These are phyloP conservation scores for Ornithoptera priamus DNA, from an alignment of 2,888 invertebrate genomes.

Conservation along the genomic window DNA sequence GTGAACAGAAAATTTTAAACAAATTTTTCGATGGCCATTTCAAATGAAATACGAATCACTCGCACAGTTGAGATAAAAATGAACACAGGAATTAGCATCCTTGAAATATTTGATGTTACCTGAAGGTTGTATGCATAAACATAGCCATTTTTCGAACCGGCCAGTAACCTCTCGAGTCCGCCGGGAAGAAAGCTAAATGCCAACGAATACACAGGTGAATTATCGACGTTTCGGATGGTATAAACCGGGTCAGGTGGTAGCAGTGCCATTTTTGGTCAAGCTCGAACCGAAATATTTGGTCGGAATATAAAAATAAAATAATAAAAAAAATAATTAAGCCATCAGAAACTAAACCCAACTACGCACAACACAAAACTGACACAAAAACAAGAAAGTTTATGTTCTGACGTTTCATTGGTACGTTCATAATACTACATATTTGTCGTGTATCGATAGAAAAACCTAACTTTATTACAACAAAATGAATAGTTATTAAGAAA, in stretches of 20 bases:
- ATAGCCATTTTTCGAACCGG: constrained; percentile 86
- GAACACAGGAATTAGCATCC: constrained; percentile 43
- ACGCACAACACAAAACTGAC: constrained; percentile 81
- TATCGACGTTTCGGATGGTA: constrained; percentile 84
- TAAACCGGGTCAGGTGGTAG: constrained; percentile 89
- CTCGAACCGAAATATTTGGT: constrained; percentile 70
- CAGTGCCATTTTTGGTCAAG: constrained; percentile 83
- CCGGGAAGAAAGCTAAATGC: constrained; percentile 83
- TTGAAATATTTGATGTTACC: constrained; percentile 75
- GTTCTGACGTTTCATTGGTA: constrained; percentile 28
- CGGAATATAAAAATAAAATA: constrained; percentile 69
- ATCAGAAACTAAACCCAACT: constrained; percentile 76
- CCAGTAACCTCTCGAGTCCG: constrained; percentile 83
- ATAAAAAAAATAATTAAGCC: constrained; percentile 75
- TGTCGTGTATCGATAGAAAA: background rate
- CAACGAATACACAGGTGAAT: constrained; percentile 86
- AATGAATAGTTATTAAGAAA: too few relatives aligned
- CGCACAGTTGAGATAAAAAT: constrained; percentile 40
- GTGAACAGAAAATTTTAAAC: constrained; percentile 58
- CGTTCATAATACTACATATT: constrained; percentile 22
- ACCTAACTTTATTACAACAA: too few relatives aligned
- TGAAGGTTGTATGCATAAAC: constrained; percentile 90
- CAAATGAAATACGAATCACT: constrained; percentile 33
- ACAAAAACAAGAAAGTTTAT: constrained; percentile 63
- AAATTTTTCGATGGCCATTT: constrained; percentile 37